Evolutionary conservation across 2,888 invertebrate species (phyloP), one percentile per base, ranked within the genome.

Genomic region (Synergus gifuensis): DNA sequence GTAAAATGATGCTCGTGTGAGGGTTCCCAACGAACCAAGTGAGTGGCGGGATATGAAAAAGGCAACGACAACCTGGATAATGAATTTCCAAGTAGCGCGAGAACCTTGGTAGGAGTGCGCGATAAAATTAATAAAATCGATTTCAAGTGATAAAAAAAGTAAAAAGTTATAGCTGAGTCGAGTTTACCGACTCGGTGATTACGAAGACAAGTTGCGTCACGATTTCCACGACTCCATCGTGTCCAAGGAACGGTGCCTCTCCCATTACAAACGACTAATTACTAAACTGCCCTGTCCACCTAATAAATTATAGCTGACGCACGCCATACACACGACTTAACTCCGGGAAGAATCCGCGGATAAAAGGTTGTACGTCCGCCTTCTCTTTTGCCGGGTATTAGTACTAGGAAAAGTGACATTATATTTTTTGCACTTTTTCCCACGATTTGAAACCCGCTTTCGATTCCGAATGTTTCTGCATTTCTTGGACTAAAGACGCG

Each of bases 181-280:
- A 79, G 73, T 82, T 81, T 79, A 73, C 78, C 49, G 73, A 73
- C 69, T 36, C 18, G 5, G 12, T 54, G 73, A 54, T 58, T 73
- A 54, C 69, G 64, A 40, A 76, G 36, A 73, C n/a, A 60, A 63
- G 79, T 81, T 79, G 78, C 82, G 79, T 79, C 81, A 81, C 77
- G 76, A 83, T 83, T 84, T 82, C 83, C 83, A 82, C 82, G 81
- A 83, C 81, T 84, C 80, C 82, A 82, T 84, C 79, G 81, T 81
- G 22, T 76, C 64, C 76, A 77, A 81, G 80, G 79, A 82, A 81
- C 82, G 69, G 79, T 81, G 81, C 83, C 82, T 82, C 81, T 76
- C 84, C 85, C 84, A 86, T 87, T 87, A 87, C 83, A 81, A 85
- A 83, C 85, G 86, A 85, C 87, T 87, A 87, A 87, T 87, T 87